Evolutionary conservation across 2,888 invertebrate genomes (phyloP), one percentile per base, ranked within the genome.

Genomic region (Stratiomys singularior): DNA sequence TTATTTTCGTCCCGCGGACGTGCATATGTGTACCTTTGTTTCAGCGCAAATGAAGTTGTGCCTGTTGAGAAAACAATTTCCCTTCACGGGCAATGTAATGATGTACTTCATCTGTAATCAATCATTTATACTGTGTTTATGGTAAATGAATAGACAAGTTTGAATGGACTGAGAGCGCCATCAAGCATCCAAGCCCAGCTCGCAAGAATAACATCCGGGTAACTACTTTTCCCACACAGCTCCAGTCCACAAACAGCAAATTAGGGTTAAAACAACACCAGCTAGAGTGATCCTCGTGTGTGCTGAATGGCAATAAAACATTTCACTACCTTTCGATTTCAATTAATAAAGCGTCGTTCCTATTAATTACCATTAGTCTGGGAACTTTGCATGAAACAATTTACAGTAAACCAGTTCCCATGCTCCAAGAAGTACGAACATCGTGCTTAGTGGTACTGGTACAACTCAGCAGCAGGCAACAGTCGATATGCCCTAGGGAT

Each of bases 311-410:
- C 74, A 74, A 74, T 58, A 58, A 60, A 37, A 74, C 74, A 44
- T 58, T 74, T 74, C 74, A 60, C 74, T 23, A 30, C 74, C 74
- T 74, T 74, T 74, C 74, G 60, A 60, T 58, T 74, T 60, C 74
- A 37, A 58, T 74, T 74, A 58, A 69, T 69, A 58, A 74, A 58
- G 15, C 60, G 30, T 52, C 71, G 37, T 58, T 28, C 13, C 37
- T 28, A 74, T 58, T 58, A 74, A 74, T 74, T 74, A 28, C 46
- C 46, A 69, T 56, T 56, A 28, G 58, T 28, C 30, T 18, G 60
- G 27, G 52, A 25, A 23, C 30, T 9, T 46, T 13, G 4, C 23
- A 52, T 52, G 15, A 23, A 21, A 27, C 27, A 15, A 11, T 58
- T 23, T 18, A 74, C 21, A 28, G 15, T 18, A 60, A 60, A 60